Base-by-base conservation (phyloP, 92 coral and sea anemone species). In the Epizoanthus illoricatus region DNA sequence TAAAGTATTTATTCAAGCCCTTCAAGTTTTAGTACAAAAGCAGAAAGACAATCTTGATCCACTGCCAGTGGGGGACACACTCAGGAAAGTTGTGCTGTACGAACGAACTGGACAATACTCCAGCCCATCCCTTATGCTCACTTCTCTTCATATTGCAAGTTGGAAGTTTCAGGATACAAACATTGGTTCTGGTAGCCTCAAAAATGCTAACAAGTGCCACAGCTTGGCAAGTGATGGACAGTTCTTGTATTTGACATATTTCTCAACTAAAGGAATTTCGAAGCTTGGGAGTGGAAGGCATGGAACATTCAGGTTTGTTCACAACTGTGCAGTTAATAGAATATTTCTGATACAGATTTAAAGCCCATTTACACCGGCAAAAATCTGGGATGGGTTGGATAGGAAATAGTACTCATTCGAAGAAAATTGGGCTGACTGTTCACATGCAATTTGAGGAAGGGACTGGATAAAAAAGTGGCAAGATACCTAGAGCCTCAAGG, bases 231-330 rank as follows among this genome's bases (percentile, higher is more conserved):
- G 89, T 80, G 94, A 93, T 90, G 99, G 98, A 9, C 87, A 80
- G 80, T 96, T 88, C 84, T 86, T 96, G 73, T 96, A 93, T 78
- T 81, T 90, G 13, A 78, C 89, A 20, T 83, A 83, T 83, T 70
- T 83, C 33, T 52, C 79, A 67, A 90, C 89, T 45, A 88, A 92
- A 71, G 93, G 98, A 20, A 83, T 96, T 86, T 78, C 88, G 42
- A 96, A 96, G 75, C 63, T 96, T 79, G 99, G 99, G 16, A 91
- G 94, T 85, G 99, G 99, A 64, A 93, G 87, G 75, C 80, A 64
- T 62, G 92, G 93, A 5, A 91, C 99, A 12, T 57, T 93, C 12
- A 96, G 99, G 99, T 93, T 60, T 75, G 79, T 57, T 45, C 7
- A 8, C 16, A 62, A 40, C 59, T 52, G 16, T 17, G 49, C 36